Evolutionary conservation across 2,888 invertebrate species (phyloP).

Genomic region (Dromius quadrimaculatus): DNA sequence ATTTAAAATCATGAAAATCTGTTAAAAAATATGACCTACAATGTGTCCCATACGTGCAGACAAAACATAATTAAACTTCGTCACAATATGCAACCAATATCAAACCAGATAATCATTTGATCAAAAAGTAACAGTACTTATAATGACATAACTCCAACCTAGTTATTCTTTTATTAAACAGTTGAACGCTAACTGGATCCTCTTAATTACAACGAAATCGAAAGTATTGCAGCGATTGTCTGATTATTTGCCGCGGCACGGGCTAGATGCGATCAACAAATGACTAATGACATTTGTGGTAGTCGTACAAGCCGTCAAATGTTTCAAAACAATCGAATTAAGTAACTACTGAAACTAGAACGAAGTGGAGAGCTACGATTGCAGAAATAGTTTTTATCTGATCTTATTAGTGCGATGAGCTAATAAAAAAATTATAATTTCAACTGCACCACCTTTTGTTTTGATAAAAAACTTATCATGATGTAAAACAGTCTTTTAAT

Average conservation of each 20-base stretch:
- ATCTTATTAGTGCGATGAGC: too few relatives aligned
- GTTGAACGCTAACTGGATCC: too few relatives aligned
- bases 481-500: too few relatives aligned
- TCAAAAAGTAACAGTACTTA: neutral
- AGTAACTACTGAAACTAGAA: conserved; percentile 45
- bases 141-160: neutral
- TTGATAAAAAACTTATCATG: too few relatives aligned
- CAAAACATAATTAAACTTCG: too few relatives aligned
- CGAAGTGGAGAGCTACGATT: conserved; percentile 43
- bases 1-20: too few relatives aligned
- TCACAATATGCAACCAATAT: neutral
- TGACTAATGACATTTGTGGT: conserved; percentile 43
- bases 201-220: conserved; percentile 43
- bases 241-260: conserved; percentile 7
- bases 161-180: neutral
- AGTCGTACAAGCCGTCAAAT: conserved; percentile 12
- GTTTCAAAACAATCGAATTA: conserved; percentile 48
- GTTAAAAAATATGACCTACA: too few relatives aligned
- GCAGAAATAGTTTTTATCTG: conserved; percentile 33
- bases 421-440: too few relatives aligned
- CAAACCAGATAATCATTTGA: neutral
- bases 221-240: conserved; percentile 27
- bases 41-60: too few relatives aligned
- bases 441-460: too few relatives aligned
- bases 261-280: conserved; percentile 38